phyloP scores from a whole-genome alignment of 1,140 invertebrate genomes.

The Scylla paramamosain region DNA sequence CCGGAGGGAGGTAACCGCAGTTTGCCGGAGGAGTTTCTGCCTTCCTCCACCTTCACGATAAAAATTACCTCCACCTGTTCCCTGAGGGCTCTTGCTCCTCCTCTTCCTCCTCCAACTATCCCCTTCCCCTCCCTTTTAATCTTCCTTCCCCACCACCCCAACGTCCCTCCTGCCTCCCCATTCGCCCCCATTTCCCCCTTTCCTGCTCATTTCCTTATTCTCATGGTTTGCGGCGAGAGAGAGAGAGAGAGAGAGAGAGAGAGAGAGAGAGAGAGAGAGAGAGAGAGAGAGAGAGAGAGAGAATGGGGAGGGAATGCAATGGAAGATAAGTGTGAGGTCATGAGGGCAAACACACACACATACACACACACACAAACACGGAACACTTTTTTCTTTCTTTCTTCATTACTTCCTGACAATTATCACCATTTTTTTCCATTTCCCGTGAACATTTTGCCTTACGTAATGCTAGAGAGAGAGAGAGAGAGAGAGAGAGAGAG shows the following conservation, averaged over 20 bases:
- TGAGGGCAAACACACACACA: neutral
- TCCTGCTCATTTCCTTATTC: neutral
- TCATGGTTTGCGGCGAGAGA: too few relatives aligned
- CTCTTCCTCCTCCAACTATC: neutral
- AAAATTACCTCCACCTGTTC: neutral
- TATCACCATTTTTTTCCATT: neutral
- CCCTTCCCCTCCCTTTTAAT: neutral
- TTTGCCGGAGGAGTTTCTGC: neutral
- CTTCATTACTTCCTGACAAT: neutral
- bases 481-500: slow-evolving; percentile 48
- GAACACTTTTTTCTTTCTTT: neutral
- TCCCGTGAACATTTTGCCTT: neutral
- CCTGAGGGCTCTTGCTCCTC: neutral
- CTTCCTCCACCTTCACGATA: neutral
- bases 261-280: neutral
- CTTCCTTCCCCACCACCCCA: neutral
- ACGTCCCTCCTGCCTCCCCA: neutral
- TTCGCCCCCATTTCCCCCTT: neutral
- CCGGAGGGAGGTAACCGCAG: neutral
- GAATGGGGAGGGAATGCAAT: neutral
- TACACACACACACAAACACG: slow-evolving; percentile 32
- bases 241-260: neutral
- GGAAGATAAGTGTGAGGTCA: neutral
- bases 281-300: too few relatives aligned
- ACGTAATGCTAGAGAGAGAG: neutral